Evolutionary conservation across 1,140 invertebrate genomes (phyloP).

Genomic region (Drosophila dunni): DNA sequence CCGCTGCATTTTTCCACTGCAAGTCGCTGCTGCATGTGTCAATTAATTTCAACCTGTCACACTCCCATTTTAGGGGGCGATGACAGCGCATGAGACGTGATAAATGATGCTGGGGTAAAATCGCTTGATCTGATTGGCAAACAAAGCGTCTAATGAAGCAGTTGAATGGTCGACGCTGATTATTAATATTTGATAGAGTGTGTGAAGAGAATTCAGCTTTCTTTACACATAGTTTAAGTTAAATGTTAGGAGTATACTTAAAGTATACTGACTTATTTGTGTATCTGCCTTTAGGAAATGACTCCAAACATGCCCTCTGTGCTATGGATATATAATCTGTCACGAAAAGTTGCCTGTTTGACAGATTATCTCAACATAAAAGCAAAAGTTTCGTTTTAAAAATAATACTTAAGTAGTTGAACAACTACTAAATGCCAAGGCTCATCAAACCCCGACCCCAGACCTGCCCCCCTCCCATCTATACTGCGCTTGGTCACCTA

Average conservation of each 20-base stretch:
- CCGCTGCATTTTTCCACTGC: slow-evolving; percentile 24
- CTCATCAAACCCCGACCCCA: not conserved
- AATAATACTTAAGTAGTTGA: slow-evolving; percentile 18
- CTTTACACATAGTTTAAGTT: too few relatives aligned
- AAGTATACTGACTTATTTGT: too few relatives aligned
- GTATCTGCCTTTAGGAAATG: too few relatives aligned
- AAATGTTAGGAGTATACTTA: too few relatives aligned
- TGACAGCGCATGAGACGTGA: slow-evolving; percentile 58
- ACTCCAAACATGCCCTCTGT: not conserved
- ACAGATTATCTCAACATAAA: slow-evolving; percentile 31
- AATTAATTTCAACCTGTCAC: slow-evolving; percentile 68
- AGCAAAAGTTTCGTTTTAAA: not conserved
- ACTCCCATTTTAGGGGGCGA: slow-evolving; percentile 42
- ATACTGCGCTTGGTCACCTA: slow-evolving; percentile 17
- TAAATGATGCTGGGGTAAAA: slow-evolving; percentile 55
- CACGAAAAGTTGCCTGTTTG: slow-evolving; percentile 11
- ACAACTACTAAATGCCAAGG: slow-evolving; percentile 14
- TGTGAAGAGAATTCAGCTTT: too few relatives aligned
- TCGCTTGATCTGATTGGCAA: slow-evolving; percentile 28
- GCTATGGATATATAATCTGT: slow-evolving; percentile 12
- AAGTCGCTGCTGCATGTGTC: slow-evolving; percentile 46
- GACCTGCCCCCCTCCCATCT: not conserved
- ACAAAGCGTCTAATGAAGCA: slow-evolving; percentile 62
- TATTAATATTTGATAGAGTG: slow-evolving; percentile 4
- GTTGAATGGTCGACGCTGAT: slow-evolving; percentile 63